Base-by-base conservation (phyloP, 2,113 vertebrate species). In the Turnix velox region DNA sequence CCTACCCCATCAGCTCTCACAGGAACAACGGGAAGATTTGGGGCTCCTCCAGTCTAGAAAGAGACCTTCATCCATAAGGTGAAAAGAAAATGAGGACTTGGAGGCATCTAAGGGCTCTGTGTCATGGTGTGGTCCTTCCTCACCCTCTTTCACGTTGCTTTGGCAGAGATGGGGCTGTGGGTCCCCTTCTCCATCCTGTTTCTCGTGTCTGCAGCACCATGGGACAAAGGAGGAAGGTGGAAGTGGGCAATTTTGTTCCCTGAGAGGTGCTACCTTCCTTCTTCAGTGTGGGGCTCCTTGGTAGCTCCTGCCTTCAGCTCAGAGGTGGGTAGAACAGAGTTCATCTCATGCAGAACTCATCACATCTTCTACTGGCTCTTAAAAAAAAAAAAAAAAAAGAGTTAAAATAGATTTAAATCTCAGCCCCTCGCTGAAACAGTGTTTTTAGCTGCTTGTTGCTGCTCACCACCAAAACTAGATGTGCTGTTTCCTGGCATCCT, bases 351-450 rank as follows among this genome's bases (percentile, higher is more conserved):
- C 46, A 74, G 59, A 93, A 74, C 39, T 23, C 17, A 66, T 58
- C 4, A 2, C 0, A 0, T 18, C 13, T 49, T 79, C 33, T 52
- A 57, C 27, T 0, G 0, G 3, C 10, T 63, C 43, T 40, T 54
- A 12, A 19, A 51, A 48, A 46, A 30, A 52, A n/a, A 72, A 27
- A 31, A 43, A 4, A 14, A n/a, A 28, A 54, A 35, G n/a, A n/a
- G n/a, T n/a, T n/a, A n/a, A n/a, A n/a, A n/a, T n/a, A n/a, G n/a
- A n/a, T n/a, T 33, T 22, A 68, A 62, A 48, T 28, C 28, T 65
- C 19, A 57, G 58, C 7, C 27, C 19, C 25, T 78, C 12, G 8
- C 2, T 45, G 66, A 48, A 84, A 82, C 62, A 15, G 9, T 71
- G 8, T 75, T 84, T 84, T 33, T 45, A 54, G 17, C 31, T 52